These are phyloP conservation scores for Bambusicola thoracicus DNA, from an alignment of 2,113 vertebrate species.

Conservation along the genomic window DNA sequence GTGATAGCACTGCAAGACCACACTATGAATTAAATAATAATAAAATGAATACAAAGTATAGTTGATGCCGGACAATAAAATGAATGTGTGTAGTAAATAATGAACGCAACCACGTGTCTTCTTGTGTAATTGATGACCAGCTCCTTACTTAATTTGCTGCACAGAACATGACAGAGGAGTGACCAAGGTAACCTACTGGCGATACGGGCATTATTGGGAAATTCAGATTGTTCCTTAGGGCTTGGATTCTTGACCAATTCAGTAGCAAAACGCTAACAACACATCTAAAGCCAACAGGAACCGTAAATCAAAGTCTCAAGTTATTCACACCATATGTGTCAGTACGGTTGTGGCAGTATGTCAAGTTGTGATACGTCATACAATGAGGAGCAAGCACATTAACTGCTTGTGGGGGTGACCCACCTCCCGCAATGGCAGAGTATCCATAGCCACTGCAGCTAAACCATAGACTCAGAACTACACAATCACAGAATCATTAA, in stretches of 20 bases:
- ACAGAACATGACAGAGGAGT: background rate
- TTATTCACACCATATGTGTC: background rate
- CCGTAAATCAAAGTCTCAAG: background rate
- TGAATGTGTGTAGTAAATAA: background rate
- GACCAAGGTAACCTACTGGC: background rate
- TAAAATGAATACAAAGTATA: background rate
- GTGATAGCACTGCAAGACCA: background rate
- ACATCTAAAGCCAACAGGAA: background rate
- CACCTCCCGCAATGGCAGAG: background rate
- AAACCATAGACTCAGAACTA: too few relatives aligned
- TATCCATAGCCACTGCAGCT: too few relatives aligned
- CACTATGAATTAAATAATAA: background rate
- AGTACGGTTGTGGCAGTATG: accelerated
- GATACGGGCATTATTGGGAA: background rate
- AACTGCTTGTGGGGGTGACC: too few relatives aligned
- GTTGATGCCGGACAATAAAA: background rate
- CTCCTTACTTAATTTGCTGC: background rate
- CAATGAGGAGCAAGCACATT: too few relatives aligned
- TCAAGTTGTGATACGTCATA: accelerated
- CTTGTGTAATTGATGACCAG: background rate
- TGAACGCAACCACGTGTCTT: background rate
- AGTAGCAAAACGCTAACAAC: background rate
- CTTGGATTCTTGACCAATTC: background rate
- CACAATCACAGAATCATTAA: too few relatives aligned
- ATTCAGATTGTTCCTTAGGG: background rate